Evolutionary conservation across 2,888 invertebrate species (phyloP).

Genomic region (Harmothoe impar): DNA sequence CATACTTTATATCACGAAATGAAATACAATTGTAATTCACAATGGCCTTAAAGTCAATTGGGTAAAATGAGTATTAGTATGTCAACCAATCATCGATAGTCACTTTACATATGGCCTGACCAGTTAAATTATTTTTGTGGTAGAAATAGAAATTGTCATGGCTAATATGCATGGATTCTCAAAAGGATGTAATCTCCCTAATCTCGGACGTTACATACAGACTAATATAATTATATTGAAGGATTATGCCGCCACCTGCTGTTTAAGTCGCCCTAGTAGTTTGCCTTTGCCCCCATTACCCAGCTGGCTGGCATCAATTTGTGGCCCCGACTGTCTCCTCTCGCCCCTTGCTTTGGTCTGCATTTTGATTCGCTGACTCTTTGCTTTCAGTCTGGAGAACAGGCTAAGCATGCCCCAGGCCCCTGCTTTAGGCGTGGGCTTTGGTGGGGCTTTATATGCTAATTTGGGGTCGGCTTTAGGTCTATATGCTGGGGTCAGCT

Average conservation of each 20-base stretch:
- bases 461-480: constrained; percentile 36
- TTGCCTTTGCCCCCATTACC: neutral
- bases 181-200: too few relatives aligned
- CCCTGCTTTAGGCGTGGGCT: neutral
- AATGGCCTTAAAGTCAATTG: too few relatives aligned
- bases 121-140: too few relatives aligned
- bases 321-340: neutral
- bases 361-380: constrained; percentile 27
- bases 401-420: constrained; percentile 10
- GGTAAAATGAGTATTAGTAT: too few relatives aligned
- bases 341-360: neutral
- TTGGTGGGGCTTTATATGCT: constrained; percentile 34
- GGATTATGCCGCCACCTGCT: neutral
- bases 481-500: constrained; percentile 38
- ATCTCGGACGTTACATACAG: too few relatives aligned
- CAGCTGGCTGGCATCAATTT: neutral
- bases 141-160: too few relatives aligned
- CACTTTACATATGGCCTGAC: too few relatives aligned
- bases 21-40: too few relatives aligned
- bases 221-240: too few relatives aligned
- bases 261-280: neutral
- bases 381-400: constrained; percentile 17
- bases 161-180: too few relatives aligned
- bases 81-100: too few relatives aligned
- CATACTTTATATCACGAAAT: too few relatives aligned